Conservation (phyloP, 1,140 invertebrate genomes). For the Heliothis virescens region DNA sequence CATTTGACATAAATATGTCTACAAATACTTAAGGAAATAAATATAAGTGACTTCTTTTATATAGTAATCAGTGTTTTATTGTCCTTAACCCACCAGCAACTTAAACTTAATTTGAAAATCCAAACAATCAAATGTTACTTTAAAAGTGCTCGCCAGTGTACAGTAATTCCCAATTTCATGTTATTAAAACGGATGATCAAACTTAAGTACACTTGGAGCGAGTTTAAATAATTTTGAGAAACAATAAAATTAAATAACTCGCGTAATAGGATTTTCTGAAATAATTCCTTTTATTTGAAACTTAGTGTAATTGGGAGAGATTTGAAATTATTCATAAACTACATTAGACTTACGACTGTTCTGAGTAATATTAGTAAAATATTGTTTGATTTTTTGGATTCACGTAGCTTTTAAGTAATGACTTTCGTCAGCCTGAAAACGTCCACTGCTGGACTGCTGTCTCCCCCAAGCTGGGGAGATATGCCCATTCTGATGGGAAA, state of each 20-base stretch:
- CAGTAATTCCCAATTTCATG: constrained; percentile 37
- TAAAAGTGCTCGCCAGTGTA: constrained; percentile 31
- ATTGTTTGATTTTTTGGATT: background rate
- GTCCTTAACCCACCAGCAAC: no score
- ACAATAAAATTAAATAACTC: constrained; percentile 13
- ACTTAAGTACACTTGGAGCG: constrained; percentile 34
- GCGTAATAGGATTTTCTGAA: background rate
- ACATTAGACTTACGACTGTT: no score
- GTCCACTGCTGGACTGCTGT: no score
- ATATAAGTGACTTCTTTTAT: constrained; percentile 25
- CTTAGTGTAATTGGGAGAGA: background rate
- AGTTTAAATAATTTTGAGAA: background rate
- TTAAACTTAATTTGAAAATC: constrained; percentile 50
- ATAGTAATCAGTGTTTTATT: background rate
- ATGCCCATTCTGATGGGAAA: no score
- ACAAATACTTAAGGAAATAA: constrained; percentile 43
- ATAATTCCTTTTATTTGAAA: background rate
- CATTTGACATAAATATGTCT: constrained; percentile 24
- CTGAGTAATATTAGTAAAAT: no score
- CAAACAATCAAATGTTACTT: constrained; percentile 33
- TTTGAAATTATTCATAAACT: background rate
- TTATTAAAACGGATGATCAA: constrained; percentile 47
- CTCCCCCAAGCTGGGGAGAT: no score
- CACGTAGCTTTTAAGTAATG: no score
- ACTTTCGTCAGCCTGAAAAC: no score